Evolutionary conservation across 2,888 invertebrate genomes (phyloP), one percentile per base, ranked within the genome.

Genomic region (Ceramica pisi): DNA sequence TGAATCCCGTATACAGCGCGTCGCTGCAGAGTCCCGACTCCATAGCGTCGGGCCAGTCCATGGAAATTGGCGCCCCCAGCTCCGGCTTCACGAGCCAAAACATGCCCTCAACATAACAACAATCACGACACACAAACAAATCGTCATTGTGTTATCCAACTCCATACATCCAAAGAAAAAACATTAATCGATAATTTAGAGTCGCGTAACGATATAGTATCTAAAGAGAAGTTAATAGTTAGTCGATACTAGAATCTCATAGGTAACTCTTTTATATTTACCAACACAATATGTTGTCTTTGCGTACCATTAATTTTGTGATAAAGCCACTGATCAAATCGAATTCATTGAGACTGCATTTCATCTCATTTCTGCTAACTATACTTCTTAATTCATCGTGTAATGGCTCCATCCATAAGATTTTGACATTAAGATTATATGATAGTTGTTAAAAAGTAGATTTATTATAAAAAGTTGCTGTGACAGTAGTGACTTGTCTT

Each of bases 11-110:
- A 48, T 97, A 97, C 91, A 97, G 97, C 84, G 97, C 97, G 21
- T 97, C 97, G 1, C 94, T 97, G 14, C 97, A 97, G 90, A 97
- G 97, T 89, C 97, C 97, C 41, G 97, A 97, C 92, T 97, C 97
- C 69, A 97, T 97, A 91, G 97, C 97, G 46, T 96, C 96, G 4
- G 94, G 92, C 0, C 96, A 96, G 70, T 96, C 96, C 35, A 87
- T 94, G 75, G 96, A 96, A 63, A 90, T 93, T 51, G 93, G 91
- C 26, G 88, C 90, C 2, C 89, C 91, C 41, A 80, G 63, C 67
- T 67, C 83, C 16, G 88, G 92, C 64, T 90, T 91, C 75, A 90
- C 87, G 65, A 89, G 80, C 81, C 92, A 92, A 76, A 91, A 92
- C 81, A 89, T 92, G 87, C 90, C 91, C 61, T 92, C 94, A 62